Evolutionary conservation across 2,888 invertebrate genomes (phyloP).

Genomic region (Graphium colonna): DNA sequence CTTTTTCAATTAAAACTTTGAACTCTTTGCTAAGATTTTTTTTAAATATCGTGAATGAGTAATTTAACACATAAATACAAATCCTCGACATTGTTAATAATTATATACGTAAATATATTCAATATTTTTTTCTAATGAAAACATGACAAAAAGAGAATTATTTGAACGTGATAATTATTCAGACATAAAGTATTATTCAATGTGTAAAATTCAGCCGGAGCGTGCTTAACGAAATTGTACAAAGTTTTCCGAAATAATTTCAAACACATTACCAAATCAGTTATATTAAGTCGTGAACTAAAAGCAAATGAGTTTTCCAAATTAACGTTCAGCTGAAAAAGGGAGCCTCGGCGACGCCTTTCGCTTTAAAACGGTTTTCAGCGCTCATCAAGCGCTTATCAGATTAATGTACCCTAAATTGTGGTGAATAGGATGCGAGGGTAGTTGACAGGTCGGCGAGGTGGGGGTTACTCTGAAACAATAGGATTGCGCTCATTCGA

Average conservation of each 20-base stretch:
- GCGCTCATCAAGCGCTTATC: slow-evolving; percentile 51
- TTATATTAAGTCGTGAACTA: neutral
- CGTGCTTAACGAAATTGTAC: neutral
- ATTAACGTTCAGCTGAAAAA: slow-evolving; percentile 8
- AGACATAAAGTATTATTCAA: too few species aligned
- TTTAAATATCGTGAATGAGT: too few species aligned
- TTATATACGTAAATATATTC: too few species aligned
- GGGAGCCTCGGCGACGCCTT: slow-evolving; percentile 8
- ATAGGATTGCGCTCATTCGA: slow-evolving; percentile 10
- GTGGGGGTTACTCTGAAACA: slow-evolving; percentile 17
- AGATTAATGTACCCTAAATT: slow-evolving; percentile 47
- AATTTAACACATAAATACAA: too few species aligned
- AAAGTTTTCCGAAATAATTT: neutral
- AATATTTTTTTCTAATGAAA: too few species aligned
- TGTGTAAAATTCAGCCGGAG: too few species aligned
- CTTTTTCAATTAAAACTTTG: too few species aligned
- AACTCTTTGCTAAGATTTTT: too few species aligned
- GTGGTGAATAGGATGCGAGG: slow-evolving; percentile 34
- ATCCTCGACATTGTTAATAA: too few species aligned
- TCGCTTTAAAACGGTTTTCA: slow-evolving; percentile 39
- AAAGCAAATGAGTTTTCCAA: slow-evolving; percentile 6
- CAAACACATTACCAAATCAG: neutral
- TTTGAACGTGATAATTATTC: too few species aligned
- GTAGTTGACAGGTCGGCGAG: slow-evolving; percentile 28
- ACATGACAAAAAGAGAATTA: too few species aligned